Evolutionary conservation across 2,888 invertebrate genomes (phyloP), one percentile per base, ranked within the genome.

Genomic region (Tetragonisca angustula): DNA sequence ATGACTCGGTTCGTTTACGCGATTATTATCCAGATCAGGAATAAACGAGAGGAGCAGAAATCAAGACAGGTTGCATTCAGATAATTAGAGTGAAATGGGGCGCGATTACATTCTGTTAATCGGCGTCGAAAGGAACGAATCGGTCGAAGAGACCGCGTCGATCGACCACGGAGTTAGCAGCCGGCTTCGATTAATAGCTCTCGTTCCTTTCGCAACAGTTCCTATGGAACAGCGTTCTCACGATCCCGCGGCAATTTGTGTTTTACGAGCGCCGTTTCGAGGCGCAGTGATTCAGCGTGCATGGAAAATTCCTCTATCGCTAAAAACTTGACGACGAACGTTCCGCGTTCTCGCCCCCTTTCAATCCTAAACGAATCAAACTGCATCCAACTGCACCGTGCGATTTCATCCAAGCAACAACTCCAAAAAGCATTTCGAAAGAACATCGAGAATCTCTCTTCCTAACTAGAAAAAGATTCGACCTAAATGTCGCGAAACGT

Each of bases 141-240:
- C n/a, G 62, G 49, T 70, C 56, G 56, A 80, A 56, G n/a, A 27
- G 72, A 73, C 73, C 79, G 69, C 50, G 80, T 71, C 73, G 70
- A 85, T 83, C 83, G 21, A 43, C 27, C 69, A 17, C 36, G 59
- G 9, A 21, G 71, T 32, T 56, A 52, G 68, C 79, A 68, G 72
- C 75, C 72, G 65, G 68, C 73, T 69, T 32, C 78, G 78, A 84
- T 81, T 74, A 64, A 62, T 71, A 64, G 69, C 76, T 85, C 74
- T 85, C 83, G 43, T 85, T 84, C 27, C 84, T 70, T 71, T 81
- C 71, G 71, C 62, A 65, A 77, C 56, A n/a, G 36, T 36, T 36
- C 36, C 36, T 56, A 62, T 64, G 50, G 77, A 54, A 69, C 9
- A 36, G 24, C 62, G 54, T 83, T 84, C 79, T 83, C 83, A 83